These are phyloP conservation scores for Camptogramma bilineatum DNA, from an alignment of 2,888 invertebrate genomes.

Conservation along the genomic window DNA sequence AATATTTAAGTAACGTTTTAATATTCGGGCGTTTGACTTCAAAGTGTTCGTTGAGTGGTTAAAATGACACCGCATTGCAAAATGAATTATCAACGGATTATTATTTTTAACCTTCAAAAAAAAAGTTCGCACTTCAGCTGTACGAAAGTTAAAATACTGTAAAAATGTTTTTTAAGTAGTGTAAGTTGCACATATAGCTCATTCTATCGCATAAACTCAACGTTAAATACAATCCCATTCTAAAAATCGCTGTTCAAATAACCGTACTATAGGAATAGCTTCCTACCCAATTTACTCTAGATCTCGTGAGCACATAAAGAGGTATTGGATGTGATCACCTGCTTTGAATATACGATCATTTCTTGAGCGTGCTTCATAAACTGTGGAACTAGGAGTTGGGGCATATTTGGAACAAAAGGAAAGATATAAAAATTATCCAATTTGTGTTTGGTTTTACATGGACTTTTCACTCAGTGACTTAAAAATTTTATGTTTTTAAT, in stretches of 20 bases:
- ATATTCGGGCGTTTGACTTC: no score
- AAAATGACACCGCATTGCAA: no score
- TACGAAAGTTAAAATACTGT: no score
- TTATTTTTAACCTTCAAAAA: no score
- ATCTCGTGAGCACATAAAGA: slow-evolving; percentile 53
- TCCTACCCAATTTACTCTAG: slow-evolving; percentile 8
- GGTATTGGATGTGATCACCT: slow-evolving; percentile 62
- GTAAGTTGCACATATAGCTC: no score
- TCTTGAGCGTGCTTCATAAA: slow-evolving; percentile 60
- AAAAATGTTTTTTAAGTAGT: no score
- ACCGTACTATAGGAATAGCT: neutral
- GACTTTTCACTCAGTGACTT: neutral
- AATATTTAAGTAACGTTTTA: no score
- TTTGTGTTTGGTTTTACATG: no score
- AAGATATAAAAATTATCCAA: neutral
- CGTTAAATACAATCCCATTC: neutral
- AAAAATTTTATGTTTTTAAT: neutral
- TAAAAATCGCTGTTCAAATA: neutral
- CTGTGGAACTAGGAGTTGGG: slow-evolving; percentile 49
- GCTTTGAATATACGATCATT: slow-evolving; percentile 77
- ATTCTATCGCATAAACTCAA: no score
- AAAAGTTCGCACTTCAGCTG: no score
- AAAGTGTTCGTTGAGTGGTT: no score
- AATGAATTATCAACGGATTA: no score
- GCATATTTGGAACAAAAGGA: slow-evolving; percentile 8